A percentile compares a stretch with the other conserved stretches of the same genome.
These are phyloP conservation scores for Crax fasciolata DNA, from an alignment of 2,797 vertebrate species.

Conservation along the genomic window DNA sequence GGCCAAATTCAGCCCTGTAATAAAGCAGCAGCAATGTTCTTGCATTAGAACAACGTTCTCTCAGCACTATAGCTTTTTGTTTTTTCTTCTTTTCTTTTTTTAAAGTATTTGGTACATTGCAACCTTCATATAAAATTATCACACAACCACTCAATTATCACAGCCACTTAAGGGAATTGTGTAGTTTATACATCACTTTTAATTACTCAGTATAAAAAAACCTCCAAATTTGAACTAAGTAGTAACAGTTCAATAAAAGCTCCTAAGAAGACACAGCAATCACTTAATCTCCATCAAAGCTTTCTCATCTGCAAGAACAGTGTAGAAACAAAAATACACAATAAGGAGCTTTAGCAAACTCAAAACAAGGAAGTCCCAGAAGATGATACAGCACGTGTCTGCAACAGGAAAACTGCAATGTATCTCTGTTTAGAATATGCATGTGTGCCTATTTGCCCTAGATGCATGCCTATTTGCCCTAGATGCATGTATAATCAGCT, in stretches of 20 bases:
- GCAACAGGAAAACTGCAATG: background rate
- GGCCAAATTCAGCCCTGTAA: background rate
- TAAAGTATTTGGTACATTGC: background rate
- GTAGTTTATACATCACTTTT: background rate
- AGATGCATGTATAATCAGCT: constrained; percentile 69
- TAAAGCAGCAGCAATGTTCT: background rate
- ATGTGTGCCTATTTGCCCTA: constrained; percentile 50
- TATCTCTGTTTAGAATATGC: constrained; percentile 42
- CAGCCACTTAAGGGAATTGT: background rate
- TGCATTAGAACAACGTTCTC: background rate
- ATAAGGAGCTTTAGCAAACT: background rate
- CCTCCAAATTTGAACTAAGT: background rate
- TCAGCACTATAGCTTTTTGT: background rate
- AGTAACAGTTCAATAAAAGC: constrained; percentile 6
- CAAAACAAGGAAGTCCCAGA: accelerated
- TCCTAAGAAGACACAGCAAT: constrained; percentile 14
- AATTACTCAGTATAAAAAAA: constrained; percentile 18
- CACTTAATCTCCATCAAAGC: background rate
- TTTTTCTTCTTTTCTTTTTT: background rate
- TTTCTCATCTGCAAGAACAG: background rate
- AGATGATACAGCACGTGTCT: background rate
- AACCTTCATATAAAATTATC: background rate
- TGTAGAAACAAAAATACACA: background rate
- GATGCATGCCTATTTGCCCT: constrained; percentile 73
- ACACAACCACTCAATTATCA: background rate